Percentiles rank a stretch among this genome's conserved stretches.
Conservation (phyloP, 37 sponge, comb jelly and placozoan genomes). For the Spongia lamella region DNA sequence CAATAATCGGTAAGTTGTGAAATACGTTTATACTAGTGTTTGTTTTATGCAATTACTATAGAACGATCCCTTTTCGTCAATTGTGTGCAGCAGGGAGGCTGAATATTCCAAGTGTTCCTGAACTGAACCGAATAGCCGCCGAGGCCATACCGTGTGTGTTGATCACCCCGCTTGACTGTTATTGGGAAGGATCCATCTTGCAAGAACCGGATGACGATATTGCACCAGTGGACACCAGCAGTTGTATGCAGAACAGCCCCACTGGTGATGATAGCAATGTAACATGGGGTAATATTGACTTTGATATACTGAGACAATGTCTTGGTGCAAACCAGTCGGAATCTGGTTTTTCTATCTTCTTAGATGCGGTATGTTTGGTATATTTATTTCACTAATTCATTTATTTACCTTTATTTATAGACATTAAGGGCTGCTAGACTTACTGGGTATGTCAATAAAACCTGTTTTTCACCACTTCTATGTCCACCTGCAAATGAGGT, state of each 20-base stretch:
- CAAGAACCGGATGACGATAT: constrained; percentile 9
- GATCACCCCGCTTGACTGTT: constrained; percentile 37
- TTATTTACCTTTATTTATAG: no score
- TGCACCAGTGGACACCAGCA: neutral
- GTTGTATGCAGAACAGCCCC: neutral
- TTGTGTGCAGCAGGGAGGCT: neutral
- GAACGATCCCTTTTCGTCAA: neutral
- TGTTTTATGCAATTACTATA: neutral
- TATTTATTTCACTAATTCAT: no score
- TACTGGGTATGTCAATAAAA: no score
- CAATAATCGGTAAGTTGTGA: constrained; percentile 13
- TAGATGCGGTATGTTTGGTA: no score
- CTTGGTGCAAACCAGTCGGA: no score
- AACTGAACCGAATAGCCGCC: neutral
- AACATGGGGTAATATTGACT: constrained; percentile 28
- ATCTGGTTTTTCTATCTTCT: no score
- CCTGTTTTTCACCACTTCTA: no score
- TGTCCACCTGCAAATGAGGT: no score
- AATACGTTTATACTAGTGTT: no score
- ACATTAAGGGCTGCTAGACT: no score
- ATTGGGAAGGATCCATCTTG: constrained; percentile 47
- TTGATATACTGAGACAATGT: neutral
- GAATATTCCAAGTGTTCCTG: constrained; percentile 3
- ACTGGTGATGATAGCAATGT: neutral
- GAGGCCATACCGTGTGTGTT: constrained; percentile 20